A percentile compares a stretch with the other conserved stretches of the same genome.
phyloP scores from a whole-genome alignment of 2,888 invertebrate species.

The Lacanobia oleracea region DNA sequence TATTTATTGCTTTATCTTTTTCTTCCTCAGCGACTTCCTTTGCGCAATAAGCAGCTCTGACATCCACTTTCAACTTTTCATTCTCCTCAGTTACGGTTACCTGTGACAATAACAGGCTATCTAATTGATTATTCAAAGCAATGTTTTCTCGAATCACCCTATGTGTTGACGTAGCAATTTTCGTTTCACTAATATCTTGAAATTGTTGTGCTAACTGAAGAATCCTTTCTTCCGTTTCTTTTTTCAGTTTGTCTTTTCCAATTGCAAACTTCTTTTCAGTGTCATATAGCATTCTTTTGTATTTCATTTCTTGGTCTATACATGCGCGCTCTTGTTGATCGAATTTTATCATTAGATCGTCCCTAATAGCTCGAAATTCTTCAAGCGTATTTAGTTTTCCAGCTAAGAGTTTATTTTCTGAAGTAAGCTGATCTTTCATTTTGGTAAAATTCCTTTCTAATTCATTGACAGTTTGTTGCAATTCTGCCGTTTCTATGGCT shows the following conservation, averaged over 20 bases:
- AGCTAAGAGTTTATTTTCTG: conserved; percentile 96
- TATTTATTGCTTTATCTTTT: conserved; percentile 92
- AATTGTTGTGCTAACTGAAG: conserved; percentile 96
- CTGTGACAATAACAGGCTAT: conserved; percentile 92
- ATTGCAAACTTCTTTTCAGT: conserved; percentile 94
- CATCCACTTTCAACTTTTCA: conserved; percentile 90
- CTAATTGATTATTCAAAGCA: conserved; percentile 94
- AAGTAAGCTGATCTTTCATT: conserved; percentile 95
- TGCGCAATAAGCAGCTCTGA: conserved; percentile 89
- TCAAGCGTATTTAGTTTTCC: conserved; percentile 97
- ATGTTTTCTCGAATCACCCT: conserved; percentile 96
- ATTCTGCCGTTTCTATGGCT: conserved; percentile 92
- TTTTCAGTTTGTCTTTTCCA: conserved; percentile 95
- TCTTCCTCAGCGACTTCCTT: conserved; percentile 91
- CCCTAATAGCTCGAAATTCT: conserved; percentile 96
- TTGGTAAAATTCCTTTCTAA: conserved; percentile 93
- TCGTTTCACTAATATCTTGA: conserved; percentile 95
- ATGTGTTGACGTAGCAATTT: conserved; percentile 97
- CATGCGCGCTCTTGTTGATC: conserved; percentile 94
- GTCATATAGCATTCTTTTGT: conserved; percentile 94
- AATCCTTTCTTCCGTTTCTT: conserved; percentile 95
- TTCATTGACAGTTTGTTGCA: conserved; percentile 92
- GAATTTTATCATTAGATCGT: conserved; percentile 95
- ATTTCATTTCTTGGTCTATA: conserved; percentile 94
- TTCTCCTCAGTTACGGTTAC: conserved; percentile 92